Evolutionary conservation across 2,888 invertebrate species (phyloP).

Genomic region (Ligdia adustata): DNA sequence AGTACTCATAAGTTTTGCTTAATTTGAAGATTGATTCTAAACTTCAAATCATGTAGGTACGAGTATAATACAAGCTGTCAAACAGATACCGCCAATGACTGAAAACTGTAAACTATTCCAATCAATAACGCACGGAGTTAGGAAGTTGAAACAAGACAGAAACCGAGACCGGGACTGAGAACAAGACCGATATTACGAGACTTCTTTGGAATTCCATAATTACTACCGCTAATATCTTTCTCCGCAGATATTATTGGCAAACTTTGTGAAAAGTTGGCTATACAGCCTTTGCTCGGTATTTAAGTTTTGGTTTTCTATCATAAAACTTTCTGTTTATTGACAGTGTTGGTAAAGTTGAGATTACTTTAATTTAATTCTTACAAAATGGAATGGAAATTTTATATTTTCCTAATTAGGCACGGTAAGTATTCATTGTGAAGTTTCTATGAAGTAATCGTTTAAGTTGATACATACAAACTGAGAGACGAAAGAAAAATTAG

Average conservation of each 20-base stretch:
- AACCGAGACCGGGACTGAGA: background rate
- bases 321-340: slow-evolving; percentile 1
- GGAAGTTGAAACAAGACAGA: slow-evolving; percentile 1
- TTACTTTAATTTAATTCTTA: too few relatives aligned
- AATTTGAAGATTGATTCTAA: too few relatives aligned
- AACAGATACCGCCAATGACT: slow-evolving; percentile 2
- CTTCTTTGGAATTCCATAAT: slow-evolving; percentile 12
- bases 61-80: too few relatives aligned
- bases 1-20: too few relatives aligned
- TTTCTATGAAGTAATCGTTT: too few relatives aligned
- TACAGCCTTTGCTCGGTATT: slow-evolving; percentile 7
- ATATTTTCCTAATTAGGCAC: too few relatives aligned
- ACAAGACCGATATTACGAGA: slow-evolving; percentile 4
- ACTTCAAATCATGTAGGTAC: too few relatives aligned
- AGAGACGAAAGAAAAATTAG: too few relatives aligned
- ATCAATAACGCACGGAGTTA: slow-evolving; percentile 14
- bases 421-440: too few relatives aligned
- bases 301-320: slow-evolving; percentile 1
- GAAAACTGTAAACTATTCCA: slow-evolving; percentile 11
- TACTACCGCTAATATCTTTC: slow-evolving; percentile 10
- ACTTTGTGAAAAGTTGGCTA: slow-evolving; percentile 7
- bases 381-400: too few relatives aligned
- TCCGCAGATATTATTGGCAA: slow-evolving; percentile 7
- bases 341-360: background rate
- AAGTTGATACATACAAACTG: too few relatives aligned